Conservation (phyloP, 2,888 invertebrate species). For the Ethmia dodecea region DNA sequence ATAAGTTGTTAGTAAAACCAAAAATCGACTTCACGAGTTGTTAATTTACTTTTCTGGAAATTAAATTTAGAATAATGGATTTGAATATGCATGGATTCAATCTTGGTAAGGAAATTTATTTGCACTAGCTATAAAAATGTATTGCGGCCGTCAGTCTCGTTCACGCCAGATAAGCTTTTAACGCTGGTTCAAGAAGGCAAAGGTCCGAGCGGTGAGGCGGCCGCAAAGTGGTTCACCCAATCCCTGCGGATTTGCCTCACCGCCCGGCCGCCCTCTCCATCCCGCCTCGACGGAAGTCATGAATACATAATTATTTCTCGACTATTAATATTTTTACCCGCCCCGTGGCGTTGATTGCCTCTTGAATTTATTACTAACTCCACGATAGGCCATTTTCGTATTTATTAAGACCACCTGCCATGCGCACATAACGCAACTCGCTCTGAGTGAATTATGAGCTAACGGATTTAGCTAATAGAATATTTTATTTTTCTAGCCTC, state of each 20-base stretch:
- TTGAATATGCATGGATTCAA: too few species aligned
- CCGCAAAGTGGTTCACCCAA: constrained; percentile 24
- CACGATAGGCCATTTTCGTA: constrained; percentile 70
- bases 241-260: constrained; percentile 38
- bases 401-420: constrained; percentile 77
- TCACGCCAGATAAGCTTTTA: too few species aligned
- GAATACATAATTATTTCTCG: constrained; percentile 75
- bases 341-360: constrained; percentile 75
- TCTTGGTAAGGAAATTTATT: too few species aligned
- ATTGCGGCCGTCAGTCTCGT: too few species aligned
- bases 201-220: constrained; percentile 15
- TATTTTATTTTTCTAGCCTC: constrained; percentile 64
- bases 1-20: too few species aligned
- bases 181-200: too few species aligned
- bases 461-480: constrained; percentile 71
- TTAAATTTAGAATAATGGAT: too few species aligned
- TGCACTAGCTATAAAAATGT: too few species aligned
- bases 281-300: constrained; percentile 52
- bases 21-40: too few species aligned
- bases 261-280: constrained; percentile 23
- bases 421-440: constrained; percentile 50
- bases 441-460: constrained; percentile 66
- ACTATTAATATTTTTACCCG: constrained; percentile 76
- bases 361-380: constrained; percentile 76
- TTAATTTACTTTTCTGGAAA: too few species aligned